Conservation (phyloP, 1,140 invertebrate genomes). For the Leptoteleia sp. region DNA sequence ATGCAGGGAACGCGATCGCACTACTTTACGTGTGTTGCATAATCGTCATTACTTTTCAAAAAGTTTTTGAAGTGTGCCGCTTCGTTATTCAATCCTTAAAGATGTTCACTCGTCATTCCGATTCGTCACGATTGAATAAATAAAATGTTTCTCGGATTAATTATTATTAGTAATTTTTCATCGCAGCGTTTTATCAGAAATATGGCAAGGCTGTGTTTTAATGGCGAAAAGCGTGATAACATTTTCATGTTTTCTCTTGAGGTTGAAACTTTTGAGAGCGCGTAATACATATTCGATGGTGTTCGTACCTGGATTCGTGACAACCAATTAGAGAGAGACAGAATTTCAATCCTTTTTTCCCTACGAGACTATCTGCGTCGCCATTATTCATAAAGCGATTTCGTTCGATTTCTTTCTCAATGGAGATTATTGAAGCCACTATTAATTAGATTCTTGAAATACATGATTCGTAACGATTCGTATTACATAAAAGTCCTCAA, state of each 20-base stretch:
- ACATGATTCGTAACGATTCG: not conserved
- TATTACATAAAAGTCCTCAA: not conserved
- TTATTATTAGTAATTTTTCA: conserved; percentile 15
- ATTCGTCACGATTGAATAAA: conserved; percentile 26
- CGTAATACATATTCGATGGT: conserved; percentile 36
- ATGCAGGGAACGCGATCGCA: conserved; percentile 60
- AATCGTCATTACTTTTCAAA: conserved; percentile 46
- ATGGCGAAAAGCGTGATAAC: conserved; percentile 23
- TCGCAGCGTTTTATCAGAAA: conserved; percentile 9
- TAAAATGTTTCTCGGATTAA: conserved; percentile 10
- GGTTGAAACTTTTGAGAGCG: conserved; percentile 18
- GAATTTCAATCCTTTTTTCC: conserved; percentile 36
- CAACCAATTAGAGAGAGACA: conserved; percentile 40
- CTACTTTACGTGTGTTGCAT: conserved; percentile 57
- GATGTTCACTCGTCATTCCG: conserved; percentile 12
- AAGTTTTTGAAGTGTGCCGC: conserved; percentile 2
- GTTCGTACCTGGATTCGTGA: conserved; percentile 18
- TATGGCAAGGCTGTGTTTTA: not conserved
- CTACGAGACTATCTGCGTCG: conserved; percentile 10
- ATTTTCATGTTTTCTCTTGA: conserved; percentile 36
- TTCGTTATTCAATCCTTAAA: conserved; percentile 11
- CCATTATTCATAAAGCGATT: conserved; percentile 33
- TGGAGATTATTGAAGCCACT: conserved; percentile 12
- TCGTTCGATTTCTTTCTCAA: conserved; percentile 14
- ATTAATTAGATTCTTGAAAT: conserved; percentile 17